phyloP scores from a whole-genome alignment of 2,113 vertebrate genomes.

The Seriola aureovittata region DNA sequence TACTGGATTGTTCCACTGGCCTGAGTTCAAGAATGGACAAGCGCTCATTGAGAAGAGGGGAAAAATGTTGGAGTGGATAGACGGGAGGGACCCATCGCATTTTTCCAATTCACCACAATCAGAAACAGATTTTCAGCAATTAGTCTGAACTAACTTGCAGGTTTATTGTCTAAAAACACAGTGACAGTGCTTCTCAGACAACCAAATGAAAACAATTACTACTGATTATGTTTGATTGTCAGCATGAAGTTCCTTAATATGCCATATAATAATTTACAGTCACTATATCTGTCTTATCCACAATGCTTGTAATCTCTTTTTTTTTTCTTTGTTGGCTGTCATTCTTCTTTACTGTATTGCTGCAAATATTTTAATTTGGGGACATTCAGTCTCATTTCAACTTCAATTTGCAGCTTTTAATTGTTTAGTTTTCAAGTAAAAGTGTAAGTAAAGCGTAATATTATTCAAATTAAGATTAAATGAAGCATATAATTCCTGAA shows the following conservation, averaged over 20 bases:
- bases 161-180: constrained; percentile 60
- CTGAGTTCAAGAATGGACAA: constrained; percentile 75
- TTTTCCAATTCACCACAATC: constrained; percentile 79
- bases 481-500: background rate
- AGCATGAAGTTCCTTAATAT: background rate
- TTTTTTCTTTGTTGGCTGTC: background rate
- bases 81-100: constrained; percentile 64
- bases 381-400: background rate
- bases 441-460: background rate
- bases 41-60: constrained; percentile 60
- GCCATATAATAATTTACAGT: background rate
- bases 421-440: background rate
- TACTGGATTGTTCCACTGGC: constrained; percentile 77
- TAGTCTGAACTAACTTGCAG: constrained; percentile 57
- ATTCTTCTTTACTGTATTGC: background rate
- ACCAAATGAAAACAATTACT: constrained; percentile 36
- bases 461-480: background rate
- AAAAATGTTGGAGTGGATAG: constrained; percentile 53
- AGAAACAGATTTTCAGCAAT: constrained; percentile 78
- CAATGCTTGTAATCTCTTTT: background rate
- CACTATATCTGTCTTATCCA: background rate
- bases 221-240: constrained; percentile 35
- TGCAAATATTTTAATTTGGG: background rate
- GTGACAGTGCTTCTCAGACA: constrained; percentile 25
- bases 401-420: background rate